A percentile compares a stretch with the other conserved stretches of the same genome.
Evolutionary conservation across 1,140 invertebrate genomes (phyloP).

Genomic region (Trachymyrmex cornetzi): DNA sequence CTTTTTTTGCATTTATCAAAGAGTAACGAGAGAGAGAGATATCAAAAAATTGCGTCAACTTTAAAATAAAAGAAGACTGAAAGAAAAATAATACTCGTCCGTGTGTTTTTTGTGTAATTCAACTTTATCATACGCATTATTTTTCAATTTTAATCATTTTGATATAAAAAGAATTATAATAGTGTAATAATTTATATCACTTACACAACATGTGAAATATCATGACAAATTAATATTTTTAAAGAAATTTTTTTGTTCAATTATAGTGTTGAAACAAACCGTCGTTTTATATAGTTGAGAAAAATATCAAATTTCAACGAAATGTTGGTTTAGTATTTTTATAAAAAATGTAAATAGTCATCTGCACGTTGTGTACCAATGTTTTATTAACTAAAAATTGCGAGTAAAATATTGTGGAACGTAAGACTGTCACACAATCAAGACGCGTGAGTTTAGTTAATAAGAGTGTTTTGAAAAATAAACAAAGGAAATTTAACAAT

Average conservation of each 20-base stretch:
- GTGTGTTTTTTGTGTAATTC: background rate
- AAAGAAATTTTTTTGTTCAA: background rate
- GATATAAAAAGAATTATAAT: background rate
- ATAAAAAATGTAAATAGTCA: background rate
- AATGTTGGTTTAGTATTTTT: conserved; percentile 20
- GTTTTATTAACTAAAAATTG: conserved; percentile 13
- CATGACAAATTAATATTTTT: background rate
- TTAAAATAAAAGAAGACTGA: background rate
- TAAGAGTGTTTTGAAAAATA: conserved; percentile 24
- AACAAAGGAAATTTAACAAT: background rate
- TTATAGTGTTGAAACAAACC: conserved; percentile 8
- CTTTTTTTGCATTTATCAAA: background rate
- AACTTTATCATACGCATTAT: background rate
- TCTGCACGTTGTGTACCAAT: background rate
- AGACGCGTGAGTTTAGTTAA: conserved; percentile 15
- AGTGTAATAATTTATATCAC: background rate
- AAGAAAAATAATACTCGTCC: conserved; percentile 5
- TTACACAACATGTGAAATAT: background rate
- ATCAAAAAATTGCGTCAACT: background rate
- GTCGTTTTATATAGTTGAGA: background rate
- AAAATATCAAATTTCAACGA: conserved; percentile 6
- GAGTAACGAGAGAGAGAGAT: too few relatives aligned
- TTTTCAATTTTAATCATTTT: background rate
- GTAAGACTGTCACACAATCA: background rate
- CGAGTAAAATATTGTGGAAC: background rate